Evolutionary conservation across 1,140 invertebrate genomes (phyloP).

Genomic region (Drosophila athabasca): DNA sequence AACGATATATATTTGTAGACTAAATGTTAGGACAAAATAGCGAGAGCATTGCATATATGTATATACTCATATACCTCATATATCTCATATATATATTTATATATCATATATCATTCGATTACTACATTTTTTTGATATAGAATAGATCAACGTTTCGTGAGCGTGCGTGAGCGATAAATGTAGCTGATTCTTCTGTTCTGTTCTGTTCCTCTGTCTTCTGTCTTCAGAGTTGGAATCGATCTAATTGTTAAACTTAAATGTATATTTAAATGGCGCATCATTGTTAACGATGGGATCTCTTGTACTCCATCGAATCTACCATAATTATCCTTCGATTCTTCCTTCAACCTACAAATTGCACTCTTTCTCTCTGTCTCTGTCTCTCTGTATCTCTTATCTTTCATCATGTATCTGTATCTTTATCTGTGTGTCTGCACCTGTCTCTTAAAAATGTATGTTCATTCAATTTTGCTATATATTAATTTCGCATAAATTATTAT

Average conservation of each 20-base stretch:
- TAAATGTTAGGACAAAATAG: slow-evolving; percentile 81
- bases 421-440: slow-evolving; percentile 32
- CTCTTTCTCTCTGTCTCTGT: slow-evolving; percentile 50
- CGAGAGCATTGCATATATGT: slow-evolving; percentile 65
- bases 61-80: slow-evolving; percentile 26
- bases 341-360: slow-evolving; percentile 78
- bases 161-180: slow-evolving; percentile 46
- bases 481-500: slow-evolving; percentile 36
- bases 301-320: slow-evolving; percentile 4
- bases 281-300: slow-evolving; percentile 57
- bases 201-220: slow-evolving; percentile 1
- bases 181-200: slow-evolving; percentile 9
- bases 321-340: slow-evolving; percentile 11
- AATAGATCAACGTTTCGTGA: slow-evolving; percentile 70
- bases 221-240: slow-evolving; percentile 19
- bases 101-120: slow-evolving; percentile 62
- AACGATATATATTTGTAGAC: slow-evolving; percentile 74
- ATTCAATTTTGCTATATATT: slow-evolving; percentile 45
- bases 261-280: slow-evolving; percentile 80
- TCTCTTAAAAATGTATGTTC: slow-evolving; percentile 30
- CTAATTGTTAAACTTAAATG: slow-evolving; percentile 68
- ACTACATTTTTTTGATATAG: slow-evolving; percentile 54
- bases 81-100: slow-evolving; percentile 42
- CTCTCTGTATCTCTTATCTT: slow-evolving; percentile 3
- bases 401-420: slow-evolving; percentile 2